These are phyloP conservation scores for Clarias gariepinus DNA, from an alignment of 2,113 vertebrate genomes.

Conservation along the genomic window DNA sequence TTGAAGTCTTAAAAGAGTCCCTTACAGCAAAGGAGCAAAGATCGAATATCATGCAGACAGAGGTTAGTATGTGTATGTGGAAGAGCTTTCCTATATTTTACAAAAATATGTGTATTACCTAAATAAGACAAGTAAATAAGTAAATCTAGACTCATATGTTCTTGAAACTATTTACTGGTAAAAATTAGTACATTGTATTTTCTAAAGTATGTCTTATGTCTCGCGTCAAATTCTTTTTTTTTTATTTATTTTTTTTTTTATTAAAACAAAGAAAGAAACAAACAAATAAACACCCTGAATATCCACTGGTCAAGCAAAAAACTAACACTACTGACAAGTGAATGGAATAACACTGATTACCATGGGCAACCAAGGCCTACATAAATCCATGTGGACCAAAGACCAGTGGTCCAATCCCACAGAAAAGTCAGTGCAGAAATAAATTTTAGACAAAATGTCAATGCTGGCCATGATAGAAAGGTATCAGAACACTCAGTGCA, in stretches of 20 bases:
- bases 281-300: no score
- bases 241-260: background rate
- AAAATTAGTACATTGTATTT: background rate
- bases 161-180: background rate
- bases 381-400: no score
- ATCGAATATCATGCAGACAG: conserved; percentile 92
- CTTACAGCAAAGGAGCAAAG: conserved; percentile 97
- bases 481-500: no score
- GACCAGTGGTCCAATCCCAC: no score
- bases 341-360: no score
- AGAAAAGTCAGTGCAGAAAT: no score
- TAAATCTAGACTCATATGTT: background rate
- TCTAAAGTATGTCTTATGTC: background rate
- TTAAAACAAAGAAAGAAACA: no score
- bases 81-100: background rate
- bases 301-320: no score
- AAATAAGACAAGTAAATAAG: background rate
- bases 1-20: conserved; percentile 98
- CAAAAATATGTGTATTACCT: background rate
- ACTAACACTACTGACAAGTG: no score
- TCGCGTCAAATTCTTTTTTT: background rate
- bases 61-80: conserved; percentile 74
- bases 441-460: no score
- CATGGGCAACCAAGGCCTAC: no score
- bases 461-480: no score